Conservation (phyloP, 2,888 invertebrate species). For the Antheraea yamamai region DNA sequence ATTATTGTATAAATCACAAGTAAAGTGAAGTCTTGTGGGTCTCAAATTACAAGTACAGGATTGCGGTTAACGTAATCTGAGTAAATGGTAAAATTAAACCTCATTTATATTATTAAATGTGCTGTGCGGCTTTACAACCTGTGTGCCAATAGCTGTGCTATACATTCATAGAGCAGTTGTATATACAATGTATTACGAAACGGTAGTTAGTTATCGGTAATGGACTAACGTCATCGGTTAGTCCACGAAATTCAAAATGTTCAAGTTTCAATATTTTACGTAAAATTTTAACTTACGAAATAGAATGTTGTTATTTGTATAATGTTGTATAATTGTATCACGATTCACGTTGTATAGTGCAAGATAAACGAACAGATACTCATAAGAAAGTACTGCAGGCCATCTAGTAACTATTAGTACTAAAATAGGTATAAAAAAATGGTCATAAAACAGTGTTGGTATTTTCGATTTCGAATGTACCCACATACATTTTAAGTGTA, state of each 20-base stretch:
- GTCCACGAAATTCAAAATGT: not conserved
- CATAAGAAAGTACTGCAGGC: too few species aligned
- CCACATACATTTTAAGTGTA: too few species aligned
- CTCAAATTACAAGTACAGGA: conserved; percentile 51
- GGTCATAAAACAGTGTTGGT: too few species aligned
- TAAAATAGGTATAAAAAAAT: too few species aligned
- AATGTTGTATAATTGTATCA: too few species aligned
- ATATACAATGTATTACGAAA: not conserved
- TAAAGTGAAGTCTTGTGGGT: conserved; percentile 37
- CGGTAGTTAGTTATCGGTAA: not conserved
- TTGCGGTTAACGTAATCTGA: conserved; percentile 60
- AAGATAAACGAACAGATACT: too few species aligned
- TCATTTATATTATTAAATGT: conserved; percentile 22
- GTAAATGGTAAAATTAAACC: conserved; percentile 60
- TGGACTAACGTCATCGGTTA: not conserved
- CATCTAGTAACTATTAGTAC: too few species aligned
- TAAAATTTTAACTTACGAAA: not conserved
- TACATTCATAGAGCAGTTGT: not conserved
- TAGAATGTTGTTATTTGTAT: too few species aligned
- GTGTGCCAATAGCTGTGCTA: conserved; percentile 16
- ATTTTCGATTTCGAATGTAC: too few species aligned
- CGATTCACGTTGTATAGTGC: too few species aligned
- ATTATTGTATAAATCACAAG: conserved; percentile 29
- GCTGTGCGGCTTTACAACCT: conserved; percentile 40
- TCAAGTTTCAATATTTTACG: not conserved